Conservation (phyloP, 2,797 vertebrate species). For the Xiphorhynchus erythropygius region DNA sequence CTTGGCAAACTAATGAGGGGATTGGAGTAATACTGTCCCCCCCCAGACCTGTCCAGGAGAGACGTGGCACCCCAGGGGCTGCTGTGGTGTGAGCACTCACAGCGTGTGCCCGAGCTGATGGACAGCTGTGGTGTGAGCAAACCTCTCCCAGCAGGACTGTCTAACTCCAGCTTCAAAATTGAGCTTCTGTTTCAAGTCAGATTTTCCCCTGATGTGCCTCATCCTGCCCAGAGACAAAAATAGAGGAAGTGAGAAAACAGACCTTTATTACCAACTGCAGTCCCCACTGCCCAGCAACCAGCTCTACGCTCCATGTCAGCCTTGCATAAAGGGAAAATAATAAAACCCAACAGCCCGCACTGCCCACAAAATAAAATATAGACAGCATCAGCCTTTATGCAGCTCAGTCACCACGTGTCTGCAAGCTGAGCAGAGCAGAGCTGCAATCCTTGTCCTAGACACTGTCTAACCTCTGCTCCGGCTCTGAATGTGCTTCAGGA, state of each 20-base stretch:
- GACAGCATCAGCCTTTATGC: conserved; percentile 35
- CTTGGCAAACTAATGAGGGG: neutral
- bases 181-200: conserved; percentile 40
- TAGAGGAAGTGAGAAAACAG: conserved; percentile 73
- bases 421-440: conserved; percentile 21
- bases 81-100: neutral
- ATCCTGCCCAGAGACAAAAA: conserved; percentile 63
- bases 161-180: conserved; percentile 32
- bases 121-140: conserved; percentile 21
- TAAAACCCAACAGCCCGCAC: conserved; percentile 49
- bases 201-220: conserved; percentile 61
- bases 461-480: neutral
- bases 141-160: neutral
- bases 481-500: neutral
- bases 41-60: neutral
- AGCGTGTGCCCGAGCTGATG: neutral
- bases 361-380: conserved; percentile 52
- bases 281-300: conserved; percentile 51
- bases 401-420: conserved; percentile 4
- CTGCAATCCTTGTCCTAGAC: conserved; percentile 20
- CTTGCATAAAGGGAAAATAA: conserved; percentile 54
- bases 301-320: neutral
- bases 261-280: conserved; percentile 56
- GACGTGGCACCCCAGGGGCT: neutral
- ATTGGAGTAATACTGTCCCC: neutral